phyloP scores from a whole-genome alignment of 2,888 invertebrate species.

The Luperina testacea region DNA sequence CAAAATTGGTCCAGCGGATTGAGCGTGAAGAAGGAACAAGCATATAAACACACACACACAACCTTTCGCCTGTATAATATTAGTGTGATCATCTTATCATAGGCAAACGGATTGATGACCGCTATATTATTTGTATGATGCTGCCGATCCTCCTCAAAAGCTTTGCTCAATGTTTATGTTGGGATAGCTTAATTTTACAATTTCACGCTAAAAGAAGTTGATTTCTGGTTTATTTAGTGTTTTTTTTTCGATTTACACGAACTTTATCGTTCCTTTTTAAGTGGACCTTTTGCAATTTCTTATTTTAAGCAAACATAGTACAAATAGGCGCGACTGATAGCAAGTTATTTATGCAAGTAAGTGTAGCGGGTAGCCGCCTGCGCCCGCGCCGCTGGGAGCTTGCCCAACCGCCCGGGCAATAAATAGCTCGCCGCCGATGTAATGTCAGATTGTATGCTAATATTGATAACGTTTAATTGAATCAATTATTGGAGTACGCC shows the following conservation, averaged over 20 bases:
- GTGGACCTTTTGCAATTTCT: conserved; percentile 17
- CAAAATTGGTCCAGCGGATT: no score
- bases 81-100: background rate
- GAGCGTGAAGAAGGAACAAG: no score
- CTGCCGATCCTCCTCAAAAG: background rate
- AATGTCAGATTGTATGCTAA: conserved; percentile 50
- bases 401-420: conserved; percentile 33
- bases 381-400: conserved; percentile 20
- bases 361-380: conserved; percentile 21
- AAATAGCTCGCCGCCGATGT: conserved; percentile 39
- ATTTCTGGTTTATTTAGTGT: background rate
- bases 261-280: no score
- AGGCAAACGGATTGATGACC: background rate
- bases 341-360: conserved; percentile 44
- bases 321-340: conserved; percentile 51
- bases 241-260: background rate
- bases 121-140: background rate
- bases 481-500: conserved; percentile 47
- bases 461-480: conserved; percentile 60
- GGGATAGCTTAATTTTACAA: background rate
- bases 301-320: conserved; percentile 12
- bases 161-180: background rate
- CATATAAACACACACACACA: no score
- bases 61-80: no score
- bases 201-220: no score